phyloP scores from a whole-genome alignment of 2,888 invertebrate species.

The Lingula anatina region DNA sequence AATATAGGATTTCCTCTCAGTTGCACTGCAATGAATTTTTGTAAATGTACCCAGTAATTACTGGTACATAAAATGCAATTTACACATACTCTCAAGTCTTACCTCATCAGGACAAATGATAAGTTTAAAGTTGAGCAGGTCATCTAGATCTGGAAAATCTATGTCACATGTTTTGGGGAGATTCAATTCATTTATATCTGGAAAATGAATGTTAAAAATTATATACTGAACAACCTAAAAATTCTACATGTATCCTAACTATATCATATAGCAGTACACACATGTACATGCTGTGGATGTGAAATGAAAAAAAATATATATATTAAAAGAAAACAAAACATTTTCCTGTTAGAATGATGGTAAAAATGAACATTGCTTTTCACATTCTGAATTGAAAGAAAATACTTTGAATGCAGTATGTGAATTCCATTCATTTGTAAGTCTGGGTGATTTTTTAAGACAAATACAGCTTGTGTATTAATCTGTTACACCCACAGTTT shows the following conservation, averaged over 20 bases:
- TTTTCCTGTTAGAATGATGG: too few relatives aligned
- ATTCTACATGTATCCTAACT: not conserved
- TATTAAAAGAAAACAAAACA: too few relatives aligned
- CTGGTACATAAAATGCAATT: not conserved
- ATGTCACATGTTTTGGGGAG: constrained; percentile 94
- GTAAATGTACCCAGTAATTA: not conserved
- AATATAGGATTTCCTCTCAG: too few relatives aligned
- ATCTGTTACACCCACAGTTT: too few relatives aligned
- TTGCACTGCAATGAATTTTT: not conserved
- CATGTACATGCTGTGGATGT: not conserved
- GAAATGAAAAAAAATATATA: not conserved
- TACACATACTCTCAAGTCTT: constrained; percentile 19
- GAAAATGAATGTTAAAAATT: constrained; percentile 39
- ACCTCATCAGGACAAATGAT: constrained; percentile 94
- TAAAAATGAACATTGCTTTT: too few relatives aligned
- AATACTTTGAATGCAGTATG: too few relatives aligned
- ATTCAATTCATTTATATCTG: constrained; percentile 95
- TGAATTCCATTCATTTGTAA: too few relatives aligned
- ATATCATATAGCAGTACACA: not conserved
- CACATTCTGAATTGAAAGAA: too few relatives aligned
- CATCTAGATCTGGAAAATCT: constrained; percentile 94
- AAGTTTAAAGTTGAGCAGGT: constrained; percentile 90
- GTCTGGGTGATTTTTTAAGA: too few relatives aligned
- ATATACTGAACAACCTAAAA: not conserved
- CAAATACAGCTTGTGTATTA: too few relatives aligned